phyloP scores from a whole-genome alignment of 2,888 invertebrate genomes.

The Mesoligia furuncula region DNA sequence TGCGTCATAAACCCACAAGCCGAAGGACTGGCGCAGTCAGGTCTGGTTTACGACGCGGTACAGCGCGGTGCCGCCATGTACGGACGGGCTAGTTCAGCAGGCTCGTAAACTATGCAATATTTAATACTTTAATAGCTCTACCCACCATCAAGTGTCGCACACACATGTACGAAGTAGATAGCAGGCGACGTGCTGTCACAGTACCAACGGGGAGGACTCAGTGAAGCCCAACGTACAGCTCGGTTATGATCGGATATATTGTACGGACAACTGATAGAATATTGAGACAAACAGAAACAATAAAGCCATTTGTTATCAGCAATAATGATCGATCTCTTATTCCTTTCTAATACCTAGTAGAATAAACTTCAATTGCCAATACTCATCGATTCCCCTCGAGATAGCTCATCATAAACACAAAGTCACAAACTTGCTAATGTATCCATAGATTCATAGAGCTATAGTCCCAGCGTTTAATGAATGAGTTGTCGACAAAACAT shows the following conservation, averaged over 20 bases:
- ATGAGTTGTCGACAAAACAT: neutral
- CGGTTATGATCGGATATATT: neutral
- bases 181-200: neutral
- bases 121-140: slow-evolving; percentile 13
- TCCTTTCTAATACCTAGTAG: neutral
- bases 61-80: neutral
- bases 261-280: neutral
- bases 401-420: too few relatives aligned
- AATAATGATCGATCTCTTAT: neutral
- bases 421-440: neutral
- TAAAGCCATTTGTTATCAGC: neutral
- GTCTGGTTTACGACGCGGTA: slow-evolving; percentile 4
- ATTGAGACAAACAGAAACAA: neutral
- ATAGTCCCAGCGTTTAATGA: neutral
- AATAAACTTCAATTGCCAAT: neutral
- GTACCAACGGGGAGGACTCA: neutral
- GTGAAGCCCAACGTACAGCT: neutral
- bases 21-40: too few relatives aligned
- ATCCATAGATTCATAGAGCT: neutral
- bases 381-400: neutral
- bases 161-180: neutral
- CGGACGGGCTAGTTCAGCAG: neutral
- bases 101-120: slow-evolving; percentile 6
- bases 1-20: neutral
- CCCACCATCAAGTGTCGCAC: neutral